Base-by-base conservation (phyloP, 2,888 invertebrate species). In the Chrysodeixis includens region DNA sequence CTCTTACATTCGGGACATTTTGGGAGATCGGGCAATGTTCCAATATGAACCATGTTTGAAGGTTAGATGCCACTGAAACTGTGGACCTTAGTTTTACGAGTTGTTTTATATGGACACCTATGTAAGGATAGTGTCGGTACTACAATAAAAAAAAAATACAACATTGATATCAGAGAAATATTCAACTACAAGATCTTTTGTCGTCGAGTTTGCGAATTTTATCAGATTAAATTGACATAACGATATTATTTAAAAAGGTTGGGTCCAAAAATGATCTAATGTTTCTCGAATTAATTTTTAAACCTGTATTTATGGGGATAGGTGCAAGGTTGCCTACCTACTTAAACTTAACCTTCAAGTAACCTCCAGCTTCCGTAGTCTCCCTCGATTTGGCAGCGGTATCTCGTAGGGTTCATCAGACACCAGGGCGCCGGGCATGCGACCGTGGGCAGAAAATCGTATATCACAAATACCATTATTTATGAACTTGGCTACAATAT, bases 21-120 rank as follows among this genome's bases (percentile, higher is more conserved):
- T 71, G 67, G 61, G 59, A 62, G 67, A 74, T 71, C 68, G 83
- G 83, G 83, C 83, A 79, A 56, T 51, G 56, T 65, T 72, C 76
- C 73, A 77, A 69, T 67, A 54, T 30, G 20, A 16, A 55, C 54
- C 62, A 78, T 72, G 64, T 5, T 1, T 51, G 62, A 74, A 74
- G 78, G 71, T 62, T 63, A 32, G 4, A 40, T 30, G 32, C 49
- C 56, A 14, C 53, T 59, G 10, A 57, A 62, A 59, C 49, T 66
- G 40, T 52, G 53, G 30, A 59, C 56, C 5, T 70, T 16, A 55
- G 20, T 55, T 63, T 62, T 44, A 61, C 9, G 14, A 53, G 22
- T 20, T 26, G 16, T 69, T 63, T 55, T 26, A 51, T 5, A 9
- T 9, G 10, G 9, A 10, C 26, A 32, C 20, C 20, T 51, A 7